A percentile compares a stretch with the other conserved stretches of the same genome.
Evolutionary conservation across 2,797 vertebrate genomes (phyloP).

Genomic region (Tauraco hartlaubi): DNA sequence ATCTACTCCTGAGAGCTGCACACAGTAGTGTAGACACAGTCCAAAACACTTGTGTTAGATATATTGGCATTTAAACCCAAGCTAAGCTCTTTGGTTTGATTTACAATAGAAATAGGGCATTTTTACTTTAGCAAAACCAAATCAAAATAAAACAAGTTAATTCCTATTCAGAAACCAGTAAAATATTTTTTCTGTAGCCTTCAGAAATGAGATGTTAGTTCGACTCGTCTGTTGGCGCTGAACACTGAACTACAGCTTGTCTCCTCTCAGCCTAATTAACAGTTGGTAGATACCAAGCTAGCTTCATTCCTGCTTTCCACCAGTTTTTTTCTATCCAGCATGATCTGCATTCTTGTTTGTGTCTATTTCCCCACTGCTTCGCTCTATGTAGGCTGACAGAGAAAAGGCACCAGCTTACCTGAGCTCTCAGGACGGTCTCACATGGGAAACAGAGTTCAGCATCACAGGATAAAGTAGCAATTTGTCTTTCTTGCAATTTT

Average conservation of each 20-base stretch:
- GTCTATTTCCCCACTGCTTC: background rate
- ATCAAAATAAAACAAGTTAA: background rate
- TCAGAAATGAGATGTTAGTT: background rate
- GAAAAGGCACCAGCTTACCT: background rate
- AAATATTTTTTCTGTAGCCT: background rate
- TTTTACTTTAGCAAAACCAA: conserved; percentile 4
- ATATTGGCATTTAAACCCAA: background rate
- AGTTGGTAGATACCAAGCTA: background rate
- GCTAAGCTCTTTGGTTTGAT: background rate
- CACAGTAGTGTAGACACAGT: background rate
- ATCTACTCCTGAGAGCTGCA: background rate
- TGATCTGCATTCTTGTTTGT: background rate
- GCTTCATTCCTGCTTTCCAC: background rate
- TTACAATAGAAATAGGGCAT: background rate
- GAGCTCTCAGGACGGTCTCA: background rate
- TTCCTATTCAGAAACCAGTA: background rate
- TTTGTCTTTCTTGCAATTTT: background rate
- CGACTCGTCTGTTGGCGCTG: background rate
- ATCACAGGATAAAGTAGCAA: background rate
- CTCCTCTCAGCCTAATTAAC: background rate
- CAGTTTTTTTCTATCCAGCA: background rate
- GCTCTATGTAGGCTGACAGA: background rate
- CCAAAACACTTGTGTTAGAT: background rate
- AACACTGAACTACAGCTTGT: background rate
- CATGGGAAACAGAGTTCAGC: background rate